phyloP scores from a whole-genome alignment of 2,113 vertebrate genomes.

The Limanda limanda region DNA sequence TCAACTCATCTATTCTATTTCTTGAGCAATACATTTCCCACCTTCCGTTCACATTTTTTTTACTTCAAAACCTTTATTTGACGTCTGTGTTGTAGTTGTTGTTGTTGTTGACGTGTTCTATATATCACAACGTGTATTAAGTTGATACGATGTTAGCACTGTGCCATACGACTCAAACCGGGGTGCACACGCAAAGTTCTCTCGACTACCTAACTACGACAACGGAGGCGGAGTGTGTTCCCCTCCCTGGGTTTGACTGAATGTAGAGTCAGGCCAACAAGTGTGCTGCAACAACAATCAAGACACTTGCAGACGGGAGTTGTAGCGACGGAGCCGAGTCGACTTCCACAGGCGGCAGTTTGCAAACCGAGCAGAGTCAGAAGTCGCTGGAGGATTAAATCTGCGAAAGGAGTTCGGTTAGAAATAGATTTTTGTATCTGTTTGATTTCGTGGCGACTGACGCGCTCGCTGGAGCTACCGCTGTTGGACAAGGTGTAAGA shows the following conservation, averaged over 20 bases:
- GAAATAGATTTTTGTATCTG: neutral
- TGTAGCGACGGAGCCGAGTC: slow-evolving; percentile 19
- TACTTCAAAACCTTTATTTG: slow-evolving; percentile 65
- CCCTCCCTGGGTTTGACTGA: slow-evolving; percentile 65
- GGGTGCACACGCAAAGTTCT: slow-evolving; percentile 67
- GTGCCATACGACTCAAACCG: slow-evolving; percentile 75
- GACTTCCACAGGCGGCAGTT: neutral
- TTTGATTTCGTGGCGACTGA: slow-evolving; percentile 4
- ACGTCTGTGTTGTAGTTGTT: slow-evolving; percentile 70
- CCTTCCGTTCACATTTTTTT: slow-evolving; percentile 55
- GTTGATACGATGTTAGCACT: slow-evolving; percentile 80
- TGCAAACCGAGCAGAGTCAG: neutral
- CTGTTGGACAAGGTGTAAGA: slow-evolving; percentile 30
- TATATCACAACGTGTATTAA: slow-evolving; percentile 73
- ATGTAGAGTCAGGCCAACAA: slow-evolving; percentile 73
- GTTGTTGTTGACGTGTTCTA: slow-evolving; percentile 66
- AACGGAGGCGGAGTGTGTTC: slow-evolving; percentile 49
- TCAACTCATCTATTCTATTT: slow-evolving; percentile 48
- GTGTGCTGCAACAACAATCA: slow-evolving; percentile 71
- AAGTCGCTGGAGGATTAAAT: neutral
- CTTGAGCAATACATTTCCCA: slow-evolving; percentile 80
- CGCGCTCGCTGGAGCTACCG: slow-evolving; percentile 23
- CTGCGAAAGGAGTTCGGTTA: neutral
- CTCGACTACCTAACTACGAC: slow-evolving; percentile 75
- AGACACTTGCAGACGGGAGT: slow-evolving; percentile 62